These are phyloP conservation scores for Aphelenchoides avenae DNA, from an alignment of 1,140 invertebrate genomes.

Conservation along the genomic window DNA sequence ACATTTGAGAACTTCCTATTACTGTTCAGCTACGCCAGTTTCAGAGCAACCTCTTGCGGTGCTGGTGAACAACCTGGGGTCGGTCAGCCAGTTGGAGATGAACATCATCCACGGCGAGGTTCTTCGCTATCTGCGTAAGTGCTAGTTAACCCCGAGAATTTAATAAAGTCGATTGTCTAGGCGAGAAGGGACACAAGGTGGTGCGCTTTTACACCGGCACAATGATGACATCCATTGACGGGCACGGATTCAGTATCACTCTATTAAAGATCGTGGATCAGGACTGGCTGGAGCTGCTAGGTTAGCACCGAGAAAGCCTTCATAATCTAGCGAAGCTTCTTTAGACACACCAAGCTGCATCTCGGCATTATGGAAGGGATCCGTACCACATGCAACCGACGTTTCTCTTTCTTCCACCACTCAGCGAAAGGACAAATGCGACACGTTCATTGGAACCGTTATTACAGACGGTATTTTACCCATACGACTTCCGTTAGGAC, in stretches of 20 bases:
- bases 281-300: too few relatives aligned
- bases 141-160: slow-evolving; percentile 2
- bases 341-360: too few relatives aligned
- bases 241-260: slow-evolving; percentile 74
- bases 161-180: slow-evolving; percentile 61
- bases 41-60: slow-evolving; percentile 66
- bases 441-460: too few relatives aligned
- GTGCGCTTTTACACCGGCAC: slow-evolving; percentile 70
- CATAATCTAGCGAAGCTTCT: neutral
- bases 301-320: too few relatives aligned
- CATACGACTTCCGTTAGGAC: too few relatives aligned
- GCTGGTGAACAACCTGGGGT: slow-evolving; percentile 77
- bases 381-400: too few relatives aligned
- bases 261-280: too few relatives aligned
- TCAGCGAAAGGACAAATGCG: too few relatives aligned
- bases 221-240: slow-evolving; percentile 76
- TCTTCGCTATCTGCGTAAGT: slow-evolving; percentile 62
- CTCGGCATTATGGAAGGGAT: too few relatives aligned
- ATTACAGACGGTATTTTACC: too few relatives aligned
- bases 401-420: too few relatives aligned
- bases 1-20: slow-evolving; percentile 4
- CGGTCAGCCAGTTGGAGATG: slow-evolving; percentile 72
- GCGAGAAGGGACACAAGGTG: slow-evolving; percentile 64
- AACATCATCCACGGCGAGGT: slow-evolving; percentile 71
- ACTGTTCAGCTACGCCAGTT: too few relatives aligned